Base-by-base conservation (phyloP, 1,140 invertebrate species). In the Orussus abietinus region DNA sequence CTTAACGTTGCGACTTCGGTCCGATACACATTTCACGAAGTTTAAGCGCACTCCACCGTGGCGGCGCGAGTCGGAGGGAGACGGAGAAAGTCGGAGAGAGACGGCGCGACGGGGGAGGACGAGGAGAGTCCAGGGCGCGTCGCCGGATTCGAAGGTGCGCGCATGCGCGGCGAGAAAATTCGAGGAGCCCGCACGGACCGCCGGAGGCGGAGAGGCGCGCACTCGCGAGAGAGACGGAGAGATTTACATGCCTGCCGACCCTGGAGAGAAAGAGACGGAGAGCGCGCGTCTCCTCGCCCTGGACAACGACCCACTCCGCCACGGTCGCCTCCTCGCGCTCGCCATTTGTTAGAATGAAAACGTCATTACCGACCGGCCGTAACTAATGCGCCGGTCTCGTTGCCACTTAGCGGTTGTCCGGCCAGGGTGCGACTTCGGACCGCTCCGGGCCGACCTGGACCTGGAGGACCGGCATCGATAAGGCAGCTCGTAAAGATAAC, bases 301-400 rank as follows among this genome's bases (percentile, higher is more conserved):
- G 42, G 31, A 49, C 47, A 46, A 45, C 44, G 36, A 33, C 49
- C 43, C 30, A 43, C 49, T 35, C 50, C 7, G 47, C 35, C 39
- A 14, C 38, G 44, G 39, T 30, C 38, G 4, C 17, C 30, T 42
- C 12, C 26, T 28, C 37, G 40, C 46, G 45, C 36, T 32, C 44
- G 42, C 36, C 45, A 51, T 58, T 55, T 58, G 57, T 57, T 57
- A 55, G 51, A 62, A 60, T 60, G 51, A 59, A 57, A 59, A 59
- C 55, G 53, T 57, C 55, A 60, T 60, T 60, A 60, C 49, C 11
- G 40, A 19, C 19, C 43, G 42, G 37, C 40, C 53, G 48, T 59
- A 55, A 56, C 51, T 58, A 52, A 62, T 51, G 49, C 49, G 29
- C 39, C 47, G 42, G 45, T 53, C 45, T 49, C 49, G 48, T 44